Evolutionary conservation across 2,888 invertebrate genomes (phyloP), one percentile per base, ranked within the genome.

Genomic region (Mongoloraphidia duomilia): DNA sequence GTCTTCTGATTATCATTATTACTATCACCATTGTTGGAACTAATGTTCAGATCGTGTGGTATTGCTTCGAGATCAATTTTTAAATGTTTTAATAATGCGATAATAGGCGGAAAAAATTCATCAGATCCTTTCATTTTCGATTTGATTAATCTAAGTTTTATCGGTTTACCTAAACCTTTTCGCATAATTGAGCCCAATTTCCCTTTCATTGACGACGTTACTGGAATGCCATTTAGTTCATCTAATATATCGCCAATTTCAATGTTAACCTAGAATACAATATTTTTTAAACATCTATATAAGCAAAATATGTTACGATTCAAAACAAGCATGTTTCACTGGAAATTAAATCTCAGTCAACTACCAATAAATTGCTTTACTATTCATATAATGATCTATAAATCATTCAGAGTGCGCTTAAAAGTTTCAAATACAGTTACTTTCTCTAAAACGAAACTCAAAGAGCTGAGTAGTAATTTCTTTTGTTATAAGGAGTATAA

Each of bases 191-290:
- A 61, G 44, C 65, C 65, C 42, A 77, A 61, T 50, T 69, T 70
- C 6, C 75, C 73, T 55, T 70, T 70, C 14, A 65, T 67, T 40
- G 64, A 63, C 8, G 67, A 61, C 47, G 68, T 68, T 47, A 76
- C 67, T 10, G 66, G 64, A 48, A 68, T 66, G n/a, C 73, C 76
- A 61, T 78, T 79, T 56, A 82, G 65, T 56, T 76, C 77, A 57
- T 79, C 79, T 47, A 82, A 60, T 17, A 81, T 65, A 61, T 82
- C 81, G 6, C 81, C 81, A 36, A 74, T 62, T 58, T 72, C 68
- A 39, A 81, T 70, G 59, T 75, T 75, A 49, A 69, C 70, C 79
- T 80, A 59, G 52, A 47, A 52, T 58, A 58, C 48, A 52, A 46
- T 40, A 47, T 33, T 46, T 41, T 41, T 47, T 26, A 37, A 46